A percentile compares a stretch with the other conserved stretches of the same genome.
Evolutionary conservation across 2,797 vertebrate genomes (phyloP).

Genomic region (Gymnopithys bicolor): DNA sequence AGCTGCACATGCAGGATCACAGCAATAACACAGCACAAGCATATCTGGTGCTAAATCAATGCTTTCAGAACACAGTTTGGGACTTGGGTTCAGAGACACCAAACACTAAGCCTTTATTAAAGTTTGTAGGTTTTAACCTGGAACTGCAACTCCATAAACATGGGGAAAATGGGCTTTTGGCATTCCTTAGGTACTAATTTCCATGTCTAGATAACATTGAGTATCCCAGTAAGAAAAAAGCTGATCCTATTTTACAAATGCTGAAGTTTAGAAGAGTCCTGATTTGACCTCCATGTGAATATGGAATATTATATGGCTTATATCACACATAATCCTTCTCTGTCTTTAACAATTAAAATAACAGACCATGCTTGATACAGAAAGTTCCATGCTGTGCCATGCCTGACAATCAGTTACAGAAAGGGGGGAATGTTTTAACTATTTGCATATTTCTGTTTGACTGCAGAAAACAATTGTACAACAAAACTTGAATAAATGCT

Average conservation of each 20-base stretch:
- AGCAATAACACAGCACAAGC: accelerated
- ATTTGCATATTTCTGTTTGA: background rate
- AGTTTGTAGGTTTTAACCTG: background rate
- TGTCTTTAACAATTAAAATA: background rate
- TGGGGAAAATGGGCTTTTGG: background rate
- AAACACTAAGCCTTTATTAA: background rate
- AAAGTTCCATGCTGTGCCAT: background rate
- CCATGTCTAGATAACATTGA: background rate
- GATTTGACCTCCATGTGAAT: background rate
- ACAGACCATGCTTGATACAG: accelerated
- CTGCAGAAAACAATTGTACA: background rate
- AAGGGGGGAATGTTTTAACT: background rate
- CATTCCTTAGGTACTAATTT: background rate
- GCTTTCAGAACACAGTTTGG: too few species aligned
- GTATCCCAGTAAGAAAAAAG: background rate
- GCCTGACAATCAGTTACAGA: background rate
- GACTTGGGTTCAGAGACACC: background rate
- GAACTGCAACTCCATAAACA: background rate
- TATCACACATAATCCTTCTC: background rate
- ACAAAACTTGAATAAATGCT: background rate
- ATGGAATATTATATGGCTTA: background rate
- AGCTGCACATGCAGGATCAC: background rate
- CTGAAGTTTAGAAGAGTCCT: background rate
- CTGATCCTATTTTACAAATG: background rate
- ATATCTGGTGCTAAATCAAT: accelerated